Conservation (phyloP, 2,113 vertebrate species). For the Grallaria varia region DNA sequence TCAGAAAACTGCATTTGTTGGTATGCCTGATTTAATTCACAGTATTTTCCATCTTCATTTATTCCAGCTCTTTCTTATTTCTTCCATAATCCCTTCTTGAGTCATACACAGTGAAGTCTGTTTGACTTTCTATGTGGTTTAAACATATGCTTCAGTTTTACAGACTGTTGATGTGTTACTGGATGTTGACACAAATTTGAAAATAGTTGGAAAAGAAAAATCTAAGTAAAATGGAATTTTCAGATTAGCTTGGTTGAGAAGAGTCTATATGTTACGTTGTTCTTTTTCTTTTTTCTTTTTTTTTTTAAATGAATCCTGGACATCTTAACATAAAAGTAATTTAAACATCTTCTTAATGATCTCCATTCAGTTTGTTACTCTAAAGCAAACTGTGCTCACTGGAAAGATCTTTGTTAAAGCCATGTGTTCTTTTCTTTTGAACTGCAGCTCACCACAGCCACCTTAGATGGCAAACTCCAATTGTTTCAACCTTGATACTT, state of each 20-base stretch:
- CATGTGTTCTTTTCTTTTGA: neutral
- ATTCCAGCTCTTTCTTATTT: constrained; percentile 24
- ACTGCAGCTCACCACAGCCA: constrained; percentile 84
- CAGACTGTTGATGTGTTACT: constrained; percentile 6
- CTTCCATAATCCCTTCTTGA: neutral
- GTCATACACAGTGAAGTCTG: neutral
- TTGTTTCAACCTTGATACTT: constrained; percentile 74
- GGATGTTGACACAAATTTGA: constrained; percentile 45
- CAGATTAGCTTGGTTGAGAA: neutral
- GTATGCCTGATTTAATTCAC: constrained; percentile 10
- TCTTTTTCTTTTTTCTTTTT: neutral
- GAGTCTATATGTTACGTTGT: neutral
- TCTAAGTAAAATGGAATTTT: constrained; percentile 38
- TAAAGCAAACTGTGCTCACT: neutral
- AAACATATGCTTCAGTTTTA: constrained; percentile 44
- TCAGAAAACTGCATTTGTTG: constrained; percentile 18
- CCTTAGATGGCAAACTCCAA: constrained; percentile 84
- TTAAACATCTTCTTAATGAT: neutral
- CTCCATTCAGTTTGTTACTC: neutral
- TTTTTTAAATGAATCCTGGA: neutral
- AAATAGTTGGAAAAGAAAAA: constrained; percentile 42
- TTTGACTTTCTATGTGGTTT: constrained; percentile 52
- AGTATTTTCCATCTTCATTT: constrained; percentile 46
- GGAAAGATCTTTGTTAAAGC: constrained; percentile 5
- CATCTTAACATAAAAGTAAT: neutral